Evolutionary conservation across 2,113 vertebrate species (phyloP), one percentile per base, ranked within the genome.

Genomic region (Pithys albifrons): DNA sequence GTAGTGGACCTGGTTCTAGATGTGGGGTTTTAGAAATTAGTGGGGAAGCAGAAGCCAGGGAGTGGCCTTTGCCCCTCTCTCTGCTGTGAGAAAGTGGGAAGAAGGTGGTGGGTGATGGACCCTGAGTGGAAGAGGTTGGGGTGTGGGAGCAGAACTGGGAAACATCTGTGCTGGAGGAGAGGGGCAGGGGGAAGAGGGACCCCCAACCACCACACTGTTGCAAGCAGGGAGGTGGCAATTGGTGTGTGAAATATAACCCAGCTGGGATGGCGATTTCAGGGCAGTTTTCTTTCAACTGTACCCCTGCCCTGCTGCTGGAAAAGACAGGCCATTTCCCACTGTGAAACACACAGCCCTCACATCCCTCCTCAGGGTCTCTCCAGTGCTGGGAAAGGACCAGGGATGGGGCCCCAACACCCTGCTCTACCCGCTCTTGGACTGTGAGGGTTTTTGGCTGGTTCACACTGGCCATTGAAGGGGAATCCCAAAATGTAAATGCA

Each of bases 11-110:
- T 6, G 27, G 9, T 18, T 29, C 28, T 4, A 29, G 15, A 2
- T n/a, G 0, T 3, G 6, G 6, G 2, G 8, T 48, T 39, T 19
- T 7, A 45, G 15, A 59, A 4, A 0, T 0, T 1, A 2, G 13
- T 8, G 3, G 2, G 23, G 41, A 33, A 66, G 58, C 6, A 46
- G 61, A 39, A 76, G 78, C 6, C 18, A 0, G 29, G 37, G 15
- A 29, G 7, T 3, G 13, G 37, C 10, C 12, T 49, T 19, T 41
- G 82, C 39, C n/a, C 9, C 52, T 45, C 71, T 1, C 2, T 6
- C 14, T 3, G 5, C 49, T 39, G 35, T 0, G 2, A 67, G 74
- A 70, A 91, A 67, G 84, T 2, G 9, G 43, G 13, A 49, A 70
- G 24, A 8, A 41, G 37, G 54, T 4, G 35, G 6, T 0, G 1